Conservation (phyloP, 1,140 invertebrate species). For the Drosophila ohnishii region DNA sequence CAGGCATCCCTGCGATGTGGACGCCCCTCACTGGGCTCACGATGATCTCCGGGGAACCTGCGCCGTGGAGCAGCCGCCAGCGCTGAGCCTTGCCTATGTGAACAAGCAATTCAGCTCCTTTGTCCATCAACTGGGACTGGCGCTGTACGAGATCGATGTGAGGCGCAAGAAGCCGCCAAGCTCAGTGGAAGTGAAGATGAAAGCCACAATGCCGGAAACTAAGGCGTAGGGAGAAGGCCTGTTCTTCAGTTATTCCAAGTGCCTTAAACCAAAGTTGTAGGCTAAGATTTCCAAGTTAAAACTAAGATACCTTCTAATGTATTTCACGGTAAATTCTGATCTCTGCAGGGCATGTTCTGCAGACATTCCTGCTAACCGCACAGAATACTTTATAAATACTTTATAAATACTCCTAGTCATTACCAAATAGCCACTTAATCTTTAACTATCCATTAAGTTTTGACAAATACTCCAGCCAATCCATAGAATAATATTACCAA, state of each 20-base stretch:
- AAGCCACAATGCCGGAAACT: constrained; percentile 28
- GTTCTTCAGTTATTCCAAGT: constrained; percentile 36
- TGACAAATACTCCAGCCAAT: constrained; percentile 6
- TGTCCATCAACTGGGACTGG: constrained; percentile 84
- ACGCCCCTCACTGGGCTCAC: constrained; percentile 71
- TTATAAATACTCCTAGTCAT: constrained; percentile 30
- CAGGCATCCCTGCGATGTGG: constrained; percentile 72
- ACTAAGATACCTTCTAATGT: constrained; percentile 14
- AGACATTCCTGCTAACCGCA: constrained; percentile 19
- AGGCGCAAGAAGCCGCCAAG: constrained; percentile 45
- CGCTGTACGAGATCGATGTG: constrained; percentile 84
- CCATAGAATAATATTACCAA: neutral
- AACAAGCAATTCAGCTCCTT: constrained; percentile 82
- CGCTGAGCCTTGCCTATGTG: constrained; percentile 70
- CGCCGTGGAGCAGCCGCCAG: constrained; percentile 63
- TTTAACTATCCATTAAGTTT: constrained; percentile 18
- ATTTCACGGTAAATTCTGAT: constrained; percentile 5
- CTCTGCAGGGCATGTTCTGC: neutral
- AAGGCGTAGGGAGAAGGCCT: constrained; percentile 29
- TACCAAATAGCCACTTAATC: constrained; percentile 14
- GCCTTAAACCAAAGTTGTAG: constrained; percentile 66
- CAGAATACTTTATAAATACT: constrained; percentile 20
- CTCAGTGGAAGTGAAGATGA: constrained; percentile 5
- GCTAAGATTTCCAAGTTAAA: constrained; percentile 34
- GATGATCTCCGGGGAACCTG: constrained; percentile 74